These are phyloP conservation scores for Xylocopa sonorina DNA, from an alignment of 1,140 invertebrate species.

Conservation along the genomic window DNA sequence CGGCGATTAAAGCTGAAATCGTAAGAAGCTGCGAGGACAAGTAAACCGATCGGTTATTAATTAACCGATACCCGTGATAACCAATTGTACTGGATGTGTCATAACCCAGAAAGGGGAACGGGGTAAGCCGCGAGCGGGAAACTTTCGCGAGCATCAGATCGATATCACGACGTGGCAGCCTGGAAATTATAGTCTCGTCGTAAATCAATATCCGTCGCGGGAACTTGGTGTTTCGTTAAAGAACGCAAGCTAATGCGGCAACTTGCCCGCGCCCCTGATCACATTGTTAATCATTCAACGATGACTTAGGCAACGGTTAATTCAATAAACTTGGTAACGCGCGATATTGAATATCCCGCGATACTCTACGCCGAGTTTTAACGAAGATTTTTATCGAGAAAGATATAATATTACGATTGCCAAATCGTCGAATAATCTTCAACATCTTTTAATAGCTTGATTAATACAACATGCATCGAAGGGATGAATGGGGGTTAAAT, in stretches of 20 bases:
- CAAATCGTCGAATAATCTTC: background rate
- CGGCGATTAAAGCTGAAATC: background rate
- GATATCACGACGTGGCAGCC: constrained; percentile 4
- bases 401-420: background rate
- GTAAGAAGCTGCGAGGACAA: background rate
- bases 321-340: background rate
- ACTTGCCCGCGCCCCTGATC: background rate
- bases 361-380: too few species aligned
- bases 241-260: constrained; percentile 22
- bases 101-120: background rate
- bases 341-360: background rate
- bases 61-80: background rate
- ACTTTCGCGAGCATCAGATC: constrained; percentile 27
- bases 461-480: background rate
- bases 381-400: background rate
- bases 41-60: constrained; percentile 15
- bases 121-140: background rate
- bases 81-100: constrained; percentile 7
- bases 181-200: constrained; percentile 17
- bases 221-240: constrained; percentile 35
- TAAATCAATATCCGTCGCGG: constrained; percentile 42
- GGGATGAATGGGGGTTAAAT: background rate
- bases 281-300: constrained; percentile 19
- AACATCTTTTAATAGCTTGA: background rate
- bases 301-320: background rate